Evolutionary conservation across 2,888 invertebrate genomes (phyloP).

Genomic region (Deladenus siricidicola): DNA sequence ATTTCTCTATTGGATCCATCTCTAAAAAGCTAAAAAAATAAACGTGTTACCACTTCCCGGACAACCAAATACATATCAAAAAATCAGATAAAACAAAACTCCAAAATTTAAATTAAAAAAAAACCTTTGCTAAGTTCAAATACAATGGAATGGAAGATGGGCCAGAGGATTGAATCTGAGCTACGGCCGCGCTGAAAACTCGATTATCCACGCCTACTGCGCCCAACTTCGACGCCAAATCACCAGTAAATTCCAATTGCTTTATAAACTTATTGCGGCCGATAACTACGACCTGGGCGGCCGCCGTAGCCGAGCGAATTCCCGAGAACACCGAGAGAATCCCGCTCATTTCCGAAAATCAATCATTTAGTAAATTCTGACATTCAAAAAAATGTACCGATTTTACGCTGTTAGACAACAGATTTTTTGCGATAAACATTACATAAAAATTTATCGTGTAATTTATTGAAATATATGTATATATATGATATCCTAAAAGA

Average conservation of each 20-base stretch:
- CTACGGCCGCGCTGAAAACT: background rate
- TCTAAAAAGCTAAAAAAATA: too few species aligned
- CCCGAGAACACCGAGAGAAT: background rate
- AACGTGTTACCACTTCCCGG: too few species aligned
- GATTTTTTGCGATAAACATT: too few species aligned
- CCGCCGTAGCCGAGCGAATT: background rate
- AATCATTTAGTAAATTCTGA: background rate
- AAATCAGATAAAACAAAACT: too few species aligned
- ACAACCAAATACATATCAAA: too few species aligned
- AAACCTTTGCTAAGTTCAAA: slow-evolving; percentile 37
- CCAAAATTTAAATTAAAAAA: background rate
- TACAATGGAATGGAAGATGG: slow-evolving; percentile 29
- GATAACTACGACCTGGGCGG: slow-evolving; percentile 4
- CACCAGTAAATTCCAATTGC: background rate
- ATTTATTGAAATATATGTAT: too few species aligned
- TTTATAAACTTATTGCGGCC: slow-evolving; percentile 4
- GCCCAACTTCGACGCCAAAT: slow-evolving; percentile 1
- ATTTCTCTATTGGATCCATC: too few species aligned
- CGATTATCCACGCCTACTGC: background rate
- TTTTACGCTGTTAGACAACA: too few species aligned
- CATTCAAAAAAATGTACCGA: too few species aligned
- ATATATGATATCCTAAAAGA: too few species aligned
- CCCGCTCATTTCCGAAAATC: background rate
- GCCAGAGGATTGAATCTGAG: background rate
- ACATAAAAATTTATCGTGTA: too few species aligned